These are phyloP conservation scores for Apoderus coryli DNA, from an alignment of 2,888 invertebrate genomes.

Conservation along the genomic window DNA sequence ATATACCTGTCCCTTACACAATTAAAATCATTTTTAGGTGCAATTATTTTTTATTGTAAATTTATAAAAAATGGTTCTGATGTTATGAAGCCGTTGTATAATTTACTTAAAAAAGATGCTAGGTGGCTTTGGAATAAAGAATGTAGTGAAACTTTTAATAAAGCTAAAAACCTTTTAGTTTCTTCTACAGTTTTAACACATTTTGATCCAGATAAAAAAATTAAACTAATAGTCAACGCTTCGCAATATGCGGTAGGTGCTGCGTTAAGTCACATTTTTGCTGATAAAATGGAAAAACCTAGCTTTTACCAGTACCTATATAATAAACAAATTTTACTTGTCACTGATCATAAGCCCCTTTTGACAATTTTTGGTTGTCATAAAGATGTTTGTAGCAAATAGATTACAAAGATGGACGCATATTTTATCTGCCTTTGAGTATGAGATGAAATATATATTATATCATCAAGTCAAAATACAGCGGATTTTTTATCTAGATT, in stretches of 20 bases:
- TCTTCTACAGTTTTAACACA: conserved; percentile 7
- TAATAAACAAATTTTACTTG: conserved; percentile 4
- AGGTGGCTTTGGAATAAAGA: conserved; percentile 5
- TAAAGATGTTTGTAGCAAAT: conserved; percentile 7
- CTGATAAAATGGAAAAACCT: conserved; percentile 5
- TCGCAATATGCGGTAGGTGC: conserved; percentile 7
- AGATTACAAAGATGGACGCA: conserved; percentile 8
- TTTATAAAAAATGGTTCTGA: conserved; percentile 8
- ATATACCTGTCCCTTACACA: conserved; percentile 6
- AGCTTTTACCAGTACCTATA: conserved; percentile 8
- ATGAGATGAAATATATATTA: conserved; percentile 6
- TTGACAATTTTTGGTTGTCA: conserved; percentile 9
- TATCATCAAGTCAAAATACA: conserved; percentile 5
- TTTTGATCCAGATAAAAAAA: conserved; percentile 5
- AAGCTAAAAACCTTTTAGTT: conserved; percentile 8
- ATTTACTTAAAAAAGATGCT: conserved; percentile 9
- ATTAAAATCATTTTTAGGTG: conserved; percentile 11
- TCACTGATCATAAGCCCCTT: conserved; percentile 7
- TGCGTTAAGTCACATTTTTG: conserved; percentile 5
- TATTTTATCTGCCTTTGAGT: conserved; percentile 5
- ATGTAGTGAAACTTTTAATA: conserved; percentile 2
- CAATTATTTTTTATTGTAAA: conserved; percentile 9
- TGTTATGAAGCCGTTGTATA: conserved; percentile 7
- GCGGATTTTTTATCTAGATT: conserved; percentile 10
- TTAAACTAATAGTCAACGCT: conserved; percentile 9